phyloP scores from a whole-genome alignment of 2,888 invertebrate genomes.

The Ramazzottius varieornatus region DNA sequence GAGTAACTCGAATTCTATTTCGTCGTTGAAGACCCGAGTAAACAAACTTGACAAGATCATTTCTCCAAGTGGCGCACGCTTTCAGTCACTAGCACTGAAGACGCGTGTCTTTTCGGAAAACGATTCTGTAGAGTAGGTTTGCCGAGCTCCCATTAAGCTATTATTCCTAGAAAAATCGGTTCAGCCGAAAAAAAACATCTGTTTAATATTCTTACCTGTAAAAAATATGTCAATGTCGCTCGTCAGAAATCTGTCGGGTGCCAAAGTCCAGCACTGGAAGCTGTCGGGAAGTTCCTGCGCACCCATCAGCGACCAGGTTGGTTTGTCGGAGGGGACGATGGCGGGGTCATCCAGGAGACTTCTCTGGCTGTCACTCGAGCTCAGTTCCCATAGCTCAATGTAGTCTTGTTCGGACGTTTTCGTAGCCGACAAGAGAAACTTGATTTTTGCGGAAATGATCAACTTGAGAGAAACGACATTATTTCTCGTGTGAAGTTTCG shows the following conservation, averaged over 20 bases:
- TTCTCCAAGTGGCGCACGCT: no score
- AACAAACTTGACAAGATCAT: no score
- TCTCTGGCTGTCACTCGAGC: not conserved
- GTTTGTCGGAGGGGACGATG: not conserved
- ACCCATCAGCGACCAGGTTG: not conserved
- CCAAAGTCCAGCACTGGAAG: not conserved
- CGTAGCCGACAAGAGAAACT: not conserved
- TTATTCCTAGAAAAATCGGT: not conserved
- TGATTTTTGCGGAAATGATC: not conserved
- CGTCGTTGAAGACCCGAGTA: no score
- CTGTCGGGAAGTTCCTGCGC: not conserved
- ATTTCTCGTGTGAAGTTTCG: not conserved
- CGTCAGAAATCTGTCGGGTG: not conserved
- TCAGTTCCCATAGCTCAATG: not conserved
- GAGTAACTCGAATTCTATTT: no score
- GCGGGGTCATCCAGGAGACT: not conserved
- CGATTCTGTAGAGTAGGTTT: no score
- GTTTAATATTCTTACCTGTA: no score
- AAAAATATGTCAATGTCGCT: no score
- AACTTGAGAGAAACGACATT: not conserved
- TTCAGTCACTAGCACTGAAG: no score
- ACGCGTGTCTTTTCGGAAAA: no score
- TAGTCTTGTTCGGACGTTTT: not conserved
- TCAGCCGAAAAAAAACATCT: not conserved
- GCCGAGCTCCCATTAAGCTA: not conserved